Conservation (phyloP, 2,113 vertebrate species). For the Hippocampus zosterae region DNA sequence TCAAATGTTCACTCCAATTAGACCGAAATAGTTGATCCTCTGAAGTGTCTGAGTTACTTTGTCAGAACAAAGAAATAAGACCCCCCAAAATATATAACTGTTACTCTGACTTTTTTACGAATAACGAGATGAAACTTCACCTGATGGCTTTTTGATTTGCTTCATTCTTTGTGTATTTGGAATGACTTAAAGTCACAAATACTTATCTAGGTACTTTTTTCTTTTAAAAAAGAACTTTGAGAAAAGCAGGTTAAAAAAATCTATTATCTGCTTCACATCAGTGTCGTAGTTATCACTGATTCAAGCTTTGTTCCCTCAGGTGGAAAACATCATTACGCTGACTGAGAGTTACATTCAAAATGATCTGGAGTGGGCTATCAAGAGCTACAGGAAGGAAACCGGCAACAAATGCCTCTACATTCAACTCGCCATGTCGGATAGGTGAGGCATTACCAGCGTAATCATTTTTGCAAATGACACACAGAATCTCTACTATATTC, state of each 20-base stretch:
- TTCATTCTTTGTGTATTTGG: no score
- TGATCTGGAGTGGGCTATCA: fast-evolving
- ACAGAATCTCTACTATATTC: neutral
- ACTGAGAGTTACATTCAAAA: fast-evolving
- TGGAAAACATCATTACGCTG: constrained; percentile 76
- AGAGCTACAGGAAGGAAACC: constrained; percentile 56
- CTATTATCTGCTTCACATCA: no score
- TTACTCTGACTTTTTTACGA: no score
- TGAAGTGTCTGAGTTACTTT: no score
- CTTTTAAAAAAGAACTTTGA: no score
- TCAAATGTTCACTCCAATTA: neutral
- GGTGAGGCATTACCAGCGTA: constrained; percentile 13
- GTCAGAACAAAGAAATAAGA: no score
- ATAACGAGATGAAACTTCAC: no score
- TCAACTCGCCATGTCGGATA: constrained; percentile 14
- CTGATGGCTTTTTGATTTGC: no score
- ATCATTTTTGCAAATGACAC: neutral
- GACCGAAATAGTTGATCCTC: neutral
- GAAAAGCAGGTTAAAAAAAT: neutral
- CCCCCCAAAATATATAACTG: no score
- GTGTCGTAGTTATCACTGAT: neutral
- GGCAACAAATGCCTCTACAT: constrained; percentile 68
- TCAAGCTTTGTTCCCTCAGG: constrained; percentile 47
- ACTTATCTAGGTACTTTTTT: no score
- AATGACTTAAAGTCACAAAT: no score